These are phyloP conservation scores for Oikopleura dioica DNA, from an alignment of 23 tunicate species.

Conservation along the genomic window DNA sequence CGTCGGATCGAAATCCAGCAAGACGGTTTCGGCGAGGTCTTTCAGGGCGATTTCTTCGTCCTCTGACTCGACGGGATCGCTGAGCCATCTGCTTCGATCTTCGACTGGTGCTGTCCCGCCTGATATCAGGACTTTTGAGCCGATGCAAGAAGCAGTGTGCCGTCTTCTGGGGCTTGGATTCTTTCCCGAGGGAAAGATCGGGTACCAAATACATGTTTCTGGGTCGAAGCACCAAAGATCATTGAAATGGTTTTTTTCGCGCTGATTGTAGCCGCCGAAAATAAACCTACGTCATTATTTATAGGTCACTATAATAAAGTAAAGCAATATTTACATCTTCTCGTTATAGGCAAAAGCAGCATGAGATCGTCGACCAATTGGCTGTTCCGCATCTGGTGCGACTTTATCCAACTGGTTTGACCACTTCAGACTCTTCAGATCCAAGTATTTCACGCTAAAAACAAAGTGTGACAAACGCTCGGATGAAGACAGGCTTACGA, in stretches of 20 bases:
- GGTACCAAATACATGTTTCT: background rate
- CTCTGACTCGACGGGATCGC: background rate
- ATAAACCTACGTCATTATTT: no score
- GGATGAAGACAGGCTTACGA: background rate
- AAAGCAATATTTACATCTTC: background rate
- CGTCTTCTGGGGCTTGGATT: background rate
- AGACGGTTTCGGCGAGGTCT: constrained; percentile 8
- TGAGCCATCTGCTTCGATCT: no score
- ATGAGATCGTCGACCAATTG: constrained; percentile 1
- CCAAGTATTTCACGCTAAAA: background rate
- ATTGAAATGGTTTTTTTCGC: background rate
- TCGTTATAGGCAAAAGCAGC: background rate
- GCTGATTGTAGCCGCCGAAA: constrained; percentile 11
- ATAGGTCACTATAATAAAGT: no score
- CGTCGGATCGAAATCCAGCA: background rate
- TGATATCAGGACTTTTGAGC: background rate
- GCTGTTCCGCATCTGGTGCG: background rate
- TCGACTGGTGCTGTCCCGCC: background rate
- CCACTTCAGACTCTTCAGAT: background rate
- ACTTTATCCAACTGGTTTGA: background rate
- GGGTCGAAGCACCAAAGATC: constrained; percentile 10
- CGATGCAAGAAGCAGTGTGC: background rate
- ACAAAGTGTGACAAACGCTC: background rate
- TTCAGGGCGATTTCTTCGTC: background rate
- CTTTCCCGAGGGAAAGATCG: background rate